Percentiles rank a stretch among this genome's conserved stretches.
Evolutionary conservation across 2,797 vertebrate species (phyloP).

Genomic region (Remorina albescens): DNA sequence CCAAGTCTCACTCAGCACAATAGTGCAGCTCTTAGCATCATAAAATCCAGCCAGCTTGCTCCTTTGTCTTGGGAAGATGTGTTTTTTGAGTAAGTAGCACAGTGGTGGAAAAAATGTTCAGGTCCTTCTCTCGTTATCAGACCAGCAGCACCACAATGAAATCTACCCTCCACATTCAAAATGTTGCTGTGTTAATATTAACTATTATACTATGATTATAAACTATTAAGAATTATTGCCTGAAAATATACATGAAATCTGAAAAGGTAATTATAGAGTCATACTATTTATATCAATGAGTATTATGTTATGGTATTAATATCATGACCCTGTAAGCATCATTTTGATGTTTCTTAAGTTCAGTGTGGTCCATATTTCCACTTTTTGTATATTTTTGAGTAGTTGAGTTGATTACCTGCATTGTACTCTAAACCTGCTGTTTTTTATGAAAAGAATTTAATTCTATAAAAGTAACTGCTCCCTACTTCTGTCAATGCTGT

Average conservation of each 20-base stretch:
- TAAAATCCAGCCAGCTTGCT: not conserved
- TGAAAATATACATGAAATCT: not conserved
- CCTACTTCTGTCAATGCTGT: not conserved
- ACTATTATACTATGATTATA: too few species aligned
- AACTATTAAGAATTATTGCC: not conserved
- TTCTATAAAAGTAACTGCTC: not conserved
- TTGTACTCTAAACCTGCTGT: not conserved
- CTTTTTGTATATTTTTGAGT: not conserved
- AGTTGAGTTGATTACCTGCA: not conserved
- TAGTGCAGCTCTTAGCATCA: not conserved
- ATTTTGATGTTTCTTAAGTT: not conserved
- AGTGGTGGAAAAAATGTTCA: not conserved
- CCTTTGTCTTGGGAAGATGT: not conserved
- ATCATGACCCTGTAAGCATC: not conserved
- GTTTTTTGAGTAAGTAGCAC: not conserved
- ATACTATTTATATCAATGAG: too few species aligned
- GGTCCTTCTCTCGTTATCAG: too few species aligned
- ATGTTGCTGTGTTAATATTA: not conserved
- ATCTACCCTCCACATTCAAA: not conserved
- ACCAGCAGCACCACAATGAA: rapidly evolving
- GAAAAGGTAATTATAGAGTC: not conserved
- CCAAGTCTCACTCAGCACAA: constrained; percentile 10
- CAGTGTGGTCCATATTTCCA: not conserved
- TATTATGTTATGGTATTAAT: not conserved
- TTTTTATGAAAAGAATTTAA: not conserved